phyloP scores from a whole-genome alignment of 2,797 vertebrate species.

The Argentina silus region DNA sequence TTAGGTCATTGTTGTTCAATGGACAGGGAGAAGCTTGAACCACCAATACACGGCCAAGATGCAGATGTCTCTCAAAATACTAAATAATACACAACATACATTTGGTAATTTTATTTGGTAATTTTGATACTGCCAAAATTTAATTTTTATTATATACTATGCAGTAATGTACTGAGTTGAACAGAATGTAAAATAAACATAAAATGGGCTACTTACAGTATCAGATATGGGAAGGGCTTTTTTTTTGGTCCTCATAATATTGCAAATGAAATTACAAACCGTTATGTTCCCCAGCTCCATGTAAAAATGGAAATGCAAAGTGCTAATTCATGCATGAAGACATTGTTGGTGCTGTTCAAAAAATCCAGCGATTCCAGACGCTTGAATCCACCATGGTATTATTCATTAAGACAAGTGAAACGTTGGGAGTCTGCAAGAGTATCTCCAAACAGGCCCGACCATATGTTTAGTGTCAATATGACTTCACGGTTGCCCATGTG shows the following conservation, averaged over 20 bases:
- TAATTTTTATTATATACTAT: constrained; percentile 25
- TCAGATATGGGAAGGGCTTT: constrained; percentile 36
- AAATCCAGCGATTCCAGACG: constrained; percentile 70
- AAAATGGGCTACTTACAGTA: constrained; percentile 60
- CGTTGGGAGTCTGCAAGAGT: constrained; percentile 75
- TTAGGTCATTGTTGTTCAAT: constrained; percentile 61
- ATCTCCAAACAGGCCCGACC: constrained; percentile 79
- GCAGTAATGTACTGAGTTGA: constrained; percentile 46
- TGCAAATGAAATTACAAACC: constrained; percentile 70
- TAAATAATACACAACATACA: background rate
- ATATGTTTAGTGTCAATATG: constrained; percentile 87
- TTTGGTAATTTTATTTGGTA: constrained; percentile 64
- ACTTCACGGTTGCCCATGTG: constrained; percentile 83
- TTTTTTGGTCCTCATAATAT: constrained; percentile 54
- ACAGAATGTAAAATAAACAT: constrained; percentile 60
- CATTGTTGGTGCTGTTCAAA: constrained; percentile 69
- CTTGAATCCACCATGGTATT: constrained; percentile 78
- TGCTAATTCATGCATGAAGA: constrained; percentile 77
- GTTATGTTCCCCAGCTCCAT: constrained; percentile 63
- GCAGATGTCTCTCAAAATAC: background rate
- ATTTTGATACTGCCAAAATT: constrained; percentile 45
- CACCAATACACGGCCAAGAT: background rate
- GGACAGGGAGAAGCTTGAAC: constrained; percentile 39
- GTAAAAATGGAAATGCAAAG: constrained; percentile 65
- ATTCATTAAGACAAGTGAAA: constrained; percentile 85